Evolutionary conservation across 2,888 invertebrate genomes (phyloP).

Genomic region (Cryptops parisi): DNA sequence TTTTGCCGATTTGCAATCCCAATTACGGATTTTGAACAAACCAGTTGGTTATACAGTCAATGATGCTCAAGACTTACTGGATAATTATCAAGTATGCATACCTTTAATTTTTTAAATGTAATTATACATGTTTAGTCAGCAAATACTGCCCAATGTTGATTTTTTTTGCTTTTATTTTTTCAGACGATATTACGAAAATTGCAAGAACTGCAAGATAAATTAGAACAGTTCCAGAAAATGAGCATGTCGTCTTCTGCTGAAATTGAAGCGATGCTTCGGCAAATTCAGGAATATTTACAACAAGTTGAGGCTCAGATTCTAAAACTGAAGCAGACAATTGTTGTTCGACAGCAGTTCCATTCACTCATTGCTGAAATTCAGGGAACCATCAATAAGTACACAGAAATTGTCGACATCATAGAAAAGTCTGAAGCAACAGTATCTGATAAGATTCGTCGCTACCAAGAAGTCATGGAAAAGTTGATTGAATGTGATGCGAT

Average conservation of each 20-base stretch:
- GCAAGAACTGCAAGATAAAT: conserved; percentile 27
- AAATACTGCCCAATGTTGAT: not conserved
- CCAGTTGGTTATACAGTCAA: conserved; percentile 76
- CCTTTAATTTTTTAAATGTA: too few relatives aligned
- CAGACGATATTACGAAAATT: conserved; percentile 22
- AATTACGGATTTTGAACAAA: conserved; percentile 64
- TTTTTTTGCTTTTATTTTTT: not conserved
- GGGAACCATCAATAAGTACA: conserved; percentile 72
- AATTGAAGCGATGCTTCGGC: conserved; percentile 56
- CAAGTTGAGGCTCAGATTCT: conserved; percentile 67
- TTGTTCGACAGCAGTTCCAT: conserved; percentile 75
- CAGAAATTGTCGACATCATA: conserved; percentile 67
- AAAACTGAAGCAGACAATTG: conserved; percentile 52
- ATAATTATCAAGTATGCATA: conserved; percentile 31
- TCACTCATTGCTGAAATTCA: conserved; percentile 73
- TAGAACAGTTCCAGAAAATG: conserved; percentile 48
- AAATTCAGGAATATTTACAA: conserved; percentile 73
- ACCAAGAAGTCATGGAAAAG: conserved; percentile 67
- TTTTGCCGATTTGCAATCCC: conserved; percentile 64
- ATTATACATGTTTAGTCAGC: not conserved
- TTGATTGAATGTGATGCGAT: conserved; percentile 83
- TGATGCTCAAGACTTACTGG: conserved; percentile 64
- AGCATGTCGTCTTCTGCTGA: conserved; percentile 35
- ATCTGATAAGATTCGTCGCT: conserved; percentile 73
- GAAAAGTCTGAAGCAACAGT: conserved; percentile 66